These are phyloP conservation scores for Spodoptera exigua DNA, from an alignment of 2,888 invertebrate species.

Conservation along the genomic window DNA sequence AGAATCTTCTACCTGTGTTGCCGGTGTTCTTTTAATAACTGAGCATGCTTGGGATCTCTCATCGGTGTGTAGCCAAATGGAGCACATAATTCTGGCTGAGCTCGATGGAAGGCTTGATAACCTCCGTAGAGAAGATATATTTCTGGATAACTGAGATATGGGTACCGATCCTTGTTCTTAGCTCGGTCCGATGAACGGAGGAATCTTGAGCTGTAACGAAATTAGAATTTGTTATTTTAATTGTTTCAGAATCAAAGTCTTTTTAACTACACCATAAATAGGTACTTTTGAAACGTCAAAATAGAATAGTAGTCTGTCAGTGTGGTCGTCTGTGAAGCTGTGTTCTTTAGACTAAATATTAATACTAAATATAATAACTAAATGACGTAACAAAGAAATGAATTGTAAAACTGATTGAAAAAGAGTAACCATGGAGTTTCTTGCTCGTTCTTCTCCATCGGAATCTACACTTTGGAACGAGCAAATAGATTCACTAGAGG, in stretches of 20 bases:
- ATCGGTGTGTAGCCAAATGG: slow-evolving; percentile 94
- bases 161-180: slow-evolving; percentile 94
- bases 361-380: no score
- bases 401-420: no score
- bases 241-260: background rate
- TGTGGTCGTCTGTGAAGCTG: no score
- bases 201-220: slow-evolving; percentile 91
- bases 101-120: slow-evolving; percentile 91
- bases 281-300: no score
- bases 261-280: no score
- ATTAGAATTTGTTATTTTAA: slow-evolving; percentile 23
- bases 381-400: no score
- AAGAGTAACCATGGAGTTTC: no score
- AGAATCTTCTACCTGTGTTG: background rate
- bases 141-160: slow-evolving; percentile 96
- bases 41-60: slow-evolving; percentile 94
- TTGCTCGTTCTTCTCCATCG: no score
- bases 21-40: slow-evolving; percentile 91
- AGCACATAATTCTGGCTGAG: slow-evolving; percentile 91
- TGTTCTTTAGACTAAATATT: no score
- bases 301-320: no score
- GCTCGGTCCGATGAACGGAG: slow-evolving; percentile 95
- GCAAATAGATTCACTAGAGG: no score
- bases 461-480: no score
- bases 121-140: slow-evolving; percentile 96